Base-by-base conservation (phyloP, 2,113 vertebrate genomes). In the Felis chaus region DNA sequence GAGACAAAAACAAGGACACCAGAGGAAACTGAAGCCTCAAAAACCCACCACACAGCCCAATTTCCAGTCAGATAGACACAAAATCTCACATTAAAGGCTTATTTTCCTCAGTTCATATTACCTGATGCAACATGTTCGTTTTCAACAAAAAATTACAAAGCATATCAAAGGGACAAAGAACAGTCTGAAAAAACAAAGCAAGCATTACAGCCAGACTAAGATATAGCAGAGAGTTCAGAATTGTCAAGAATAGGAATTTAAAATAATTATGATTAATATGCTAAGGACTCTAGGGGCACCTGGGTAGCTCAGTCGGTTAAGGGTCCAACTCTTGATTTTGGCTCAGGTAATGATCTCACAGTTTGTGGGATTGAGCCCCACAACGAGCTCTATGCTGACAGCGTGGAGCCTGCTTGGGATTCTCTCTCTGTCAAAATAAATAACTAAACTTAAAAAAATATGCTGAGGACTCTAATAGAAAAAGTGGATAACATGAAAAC, bases 81-180 rank as follows among this genome's bases (percentile, higher is more conserved):
- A 96, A 89, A 89, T 3, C 29, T 91, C 45, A 89, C 16, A 78
- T 36, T 36, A 83, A 74, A 29, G 33, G 36, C 15, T 55, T 45
- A 78, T 31, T 79, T 76, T 36, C 31, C 13, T 89, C 25, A 81
- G 81, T 92, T 89, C 50, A 39, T 81, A 73, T 41, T 81, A 80
- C 7, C 21, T 86, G 29, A 63, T 89, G 55, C 36, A 73, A 27
- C 31, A 83, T 18, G 29, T 69, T 91, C 41, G 27, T 33, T 84
- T 84, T 91, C 87, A 95, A 69, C 23, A 65, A 85, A 89, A 90
- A 94, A 55, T 83, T 94, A 15, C 41, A 92, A 50, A 55, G 63
- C 33, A 88, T 45, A 80, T 23, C 29, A 80, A 93, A 93, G 76
- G 45, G 36, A 45, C 61, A 95, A 90, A 89, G 89, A 79, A 55